Percentiles rank a stretch among this genome's conserved stretches.
Conservation (phyloP, 2,113 vertebrate genomes). For the Lichenostomus cassidix region DNA sequence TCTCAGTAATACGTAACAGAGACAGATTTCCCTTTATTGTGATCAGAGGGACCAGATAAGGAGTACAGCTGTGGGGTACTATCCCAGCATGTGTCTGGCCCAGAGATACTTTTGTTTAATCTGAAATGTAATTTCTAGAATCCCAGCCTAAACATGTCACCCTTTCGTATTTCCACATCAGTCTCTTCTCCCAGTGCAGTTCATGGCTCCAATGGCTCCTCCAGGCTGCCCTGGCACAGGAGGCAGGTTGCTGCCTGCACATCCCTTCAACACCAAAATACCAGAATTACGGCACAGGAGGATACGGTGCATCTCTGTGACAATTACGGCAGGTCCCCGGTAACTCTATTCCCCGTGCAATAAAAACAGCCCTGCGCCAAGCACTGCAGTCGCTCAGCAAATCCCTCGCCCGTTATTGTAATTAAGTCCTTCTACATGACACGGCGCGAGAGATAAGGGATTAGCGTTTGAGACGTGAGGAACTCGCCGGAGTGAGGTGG, state of each 20-base stretch:
- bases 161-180: neutral
- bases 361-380: fast-evolving
- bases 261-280: fast-evolving
- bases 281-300: fast-evolving
- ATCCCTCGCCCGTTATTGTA: neutral
- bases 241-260: neutral
- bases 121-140: neutral
- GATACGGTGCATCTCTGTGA: fast-evolving
- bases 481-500: fast-evolving
- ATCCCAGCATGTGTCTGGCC: neutral
- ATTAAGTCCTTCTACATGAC: constrained; percentile 32
- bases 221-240: neutral
- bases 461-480: neutral
- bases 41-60: neutral
- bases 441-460: neutral
- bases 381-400: neutral
- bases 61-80: neutral
- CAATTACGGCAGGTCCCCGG: fast-evolving
- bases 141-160: neutral
- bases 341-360: fast-evolving
- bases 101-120: neutral
- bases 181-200: neutral
- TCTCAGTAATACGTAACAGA: neutral
- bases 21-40: neutral
- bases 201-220: fast-evolving